Evolutionary conservation across 1,140 invertebrate species (phyloP).

Genomic region (Drosophila gunungcola): DNA sequence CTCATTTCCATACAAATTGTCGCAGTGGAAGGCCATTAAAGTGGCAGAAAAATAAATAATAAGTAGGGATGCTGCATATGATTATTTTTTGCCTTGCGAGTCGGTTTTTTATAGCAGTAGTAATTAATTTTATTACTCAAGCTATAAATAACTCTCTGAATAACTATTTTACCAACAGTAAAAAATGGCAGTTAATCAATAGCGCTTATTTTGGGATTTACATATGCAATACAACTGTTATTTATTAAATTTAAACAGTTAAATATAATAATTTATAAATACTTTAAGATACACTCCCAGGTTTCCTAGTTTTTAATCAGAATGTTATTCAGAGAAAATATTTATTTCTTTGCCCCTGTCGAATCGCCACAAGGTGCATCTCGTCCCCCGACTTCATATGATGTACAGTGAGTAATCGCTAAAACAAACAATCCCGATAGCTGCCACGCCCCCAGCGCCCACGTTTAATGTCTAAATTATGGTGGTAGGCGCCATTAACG

Average conservation of each 20-base stretch:
- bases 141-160: background rate
- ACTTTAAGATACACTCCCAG: no score
- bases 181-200: background rate
- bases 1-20: constrained; percentile 29
- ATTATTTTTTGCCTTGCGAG: constrained; percentile 3
- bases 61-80: constrained; percentile 4
- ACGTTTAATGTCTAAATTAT: constrained; percentile 79
- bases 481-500: constrained; percentile 65
- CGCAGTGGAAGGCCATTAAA: constrained; percentile 7
- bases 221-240: background rate
- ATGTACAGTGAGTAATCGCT: constrained; percentile 48
- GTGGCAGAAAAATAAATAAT: constrained; percentile 1
- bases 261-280: no score
- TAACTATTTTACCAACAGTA: background rate
- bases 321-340: background rate
- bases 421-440: constrained; percentile 35
- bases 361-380: background rate
- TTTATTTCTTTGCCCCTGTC: background rate
- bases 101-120: constrained; percentile 2
- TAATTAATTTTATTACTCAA: constrained; percentile 1
- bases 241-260: background rate
- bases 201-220: background rate
- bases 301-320: background rate
- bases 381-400: background rate
- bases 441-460: constrained; percentile 58